phyloP scores from a whole-genome alignment of 2,113 vertebrate species.

The Sphyrna mokarran region DNA sequence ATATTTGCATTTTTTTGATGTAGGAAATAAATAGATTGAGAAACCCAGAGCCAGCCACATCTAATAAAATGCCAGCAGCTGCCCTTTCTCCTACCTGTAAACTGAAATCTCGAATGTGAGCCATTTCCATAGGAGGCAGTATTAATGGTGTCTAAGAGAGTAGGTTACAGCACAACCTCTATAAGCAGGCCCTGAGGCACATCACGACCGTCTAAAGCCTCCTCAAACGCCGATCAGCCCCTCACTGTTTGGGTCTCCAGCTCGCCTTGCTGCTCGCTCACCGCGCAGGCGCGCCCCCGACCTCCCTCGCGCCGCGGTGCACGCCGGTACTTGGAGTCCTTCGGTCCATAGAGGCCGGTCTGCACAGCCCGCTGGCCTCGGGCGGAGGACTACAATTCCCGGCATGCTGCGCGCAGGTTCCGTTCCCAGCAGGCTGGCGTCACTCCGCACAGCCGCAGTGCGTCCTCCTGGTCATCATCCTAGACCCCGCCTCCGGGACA shows the following conservation, averaged over 20 bases:
- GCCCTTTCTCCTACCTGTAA: conserved; percentile 23
- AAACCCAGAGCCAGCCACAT: background rate
- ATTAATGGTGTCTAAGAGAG: background rate
- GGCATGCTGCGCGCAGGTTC: background rate
- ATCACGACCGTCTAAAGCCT: conserved; percentile 9
- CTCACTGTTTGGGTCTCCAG: conserved; percentile 32
- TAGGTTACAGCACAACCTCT: background rate
- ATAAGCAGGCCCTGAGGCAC: background rate
- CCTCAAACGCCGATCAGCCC: conserved; percentile 20
- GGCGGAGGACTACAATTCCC: background rate
- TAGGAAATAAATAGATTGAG: too few species aligned
- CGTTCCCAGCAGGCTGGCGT: background rate
- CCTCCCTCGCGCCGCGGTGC: background rate
- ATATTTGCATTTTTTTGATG: background rate
- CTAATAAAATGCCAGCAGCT: background rate
- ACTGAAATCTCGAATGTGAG: conserved; percentile 33
- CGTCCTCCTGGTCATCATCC: background rate
- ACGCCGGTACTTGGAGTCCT: background rate
- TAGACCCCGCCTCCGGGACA: background rate
- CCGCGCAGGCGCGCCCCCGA: background rate
- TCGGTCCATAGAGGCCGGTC: too few species aligned
- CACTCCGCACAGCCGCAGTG: background rate
- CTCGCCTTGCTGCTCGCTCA: background rate
- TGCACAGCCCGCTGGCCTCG: background rate
- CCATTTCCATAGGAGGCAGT: conserved; percentile 18